These are phyloP conservation scores for Procambarus clarkii DNA, from an alignment of 1,140 invertebrate species.

Conservation along the genomic window DNA sequence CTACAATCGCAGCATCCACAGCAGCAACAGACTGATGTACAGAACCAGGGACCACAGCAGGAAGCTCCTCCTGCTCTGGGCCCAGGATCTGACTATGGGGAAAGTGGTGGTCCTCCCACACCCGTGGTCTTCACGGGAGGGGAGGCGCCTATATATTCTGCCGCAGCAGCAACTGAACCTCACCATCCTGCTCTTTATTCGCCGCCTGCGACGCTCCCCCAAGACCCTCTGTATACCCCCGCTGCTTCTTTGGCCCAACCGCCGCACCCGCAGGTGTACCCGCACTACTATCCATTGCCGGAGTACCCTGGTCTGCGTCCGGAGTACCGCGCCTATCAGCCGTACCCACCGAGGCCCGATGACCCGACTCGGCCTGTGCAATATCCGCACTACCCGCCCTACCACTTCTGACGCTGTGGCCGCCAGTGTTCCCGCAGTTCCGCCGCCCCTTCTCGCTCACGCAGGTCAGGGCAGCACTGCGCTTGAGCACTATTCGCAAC, in stretches of 20 bases:
- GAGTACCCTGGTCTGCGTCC: slow-evolving; percentile 71
- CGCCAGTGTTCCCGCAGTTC: slow-evolving; percentile 72
- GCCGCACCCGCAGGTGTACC: slow-evolving; percentile 71
- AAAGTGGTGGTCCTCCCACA: slow-evolving; percentile 59
- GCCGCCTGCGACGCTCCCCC: slow-evolving; percentile 58
- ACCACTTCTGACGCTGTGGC: slow-evolving; percentile 73
- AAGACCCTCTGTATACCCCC: slow-evolving; percentile 66
- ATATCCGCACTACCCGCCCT: slow-evolving; percentile 72
- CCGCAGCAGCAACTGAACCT: slow-evolving; percentile 58
- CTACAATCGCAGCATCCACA: slow-evolving; percentile 42
- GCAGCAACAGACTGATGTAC: slow-evolving; percentile 34
- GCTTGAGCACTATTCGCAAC: slow-evolving; percentile 31
- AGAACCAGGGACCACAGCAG: slow-evolving; percentile 33
- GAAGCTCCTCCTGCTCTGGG: slow-evolving; percentile 42
- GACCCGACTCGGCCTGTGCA: slow-evolving; percentile 69
- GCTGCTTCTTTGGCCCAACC: slow-evolving; percentile 67
- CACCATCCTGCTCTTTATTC: slow-evolving; percentile 65
- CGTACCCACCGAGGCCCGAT: slow-evolving; percentile 62
- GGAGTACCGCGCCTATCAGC: slow-evolving; percentile 70
- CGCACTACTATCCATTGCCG: slow-evolving; percentile 71
- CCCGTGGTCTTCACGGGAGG: slow-evolving; percentile 64
- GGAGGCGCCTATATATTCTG: slow-evolving; percentile 65
- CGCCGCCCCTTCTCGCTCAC: slow-evolving; percentile 44
- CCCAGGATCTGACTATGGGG: slow-evolving; percentile 49
- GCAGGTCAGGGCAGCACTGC: slow-evolving; percentile 39